Base-by-base conservation (phyloP, 2,888 invertebrate genomes). In the Cartodere bifasciata region DNA sequence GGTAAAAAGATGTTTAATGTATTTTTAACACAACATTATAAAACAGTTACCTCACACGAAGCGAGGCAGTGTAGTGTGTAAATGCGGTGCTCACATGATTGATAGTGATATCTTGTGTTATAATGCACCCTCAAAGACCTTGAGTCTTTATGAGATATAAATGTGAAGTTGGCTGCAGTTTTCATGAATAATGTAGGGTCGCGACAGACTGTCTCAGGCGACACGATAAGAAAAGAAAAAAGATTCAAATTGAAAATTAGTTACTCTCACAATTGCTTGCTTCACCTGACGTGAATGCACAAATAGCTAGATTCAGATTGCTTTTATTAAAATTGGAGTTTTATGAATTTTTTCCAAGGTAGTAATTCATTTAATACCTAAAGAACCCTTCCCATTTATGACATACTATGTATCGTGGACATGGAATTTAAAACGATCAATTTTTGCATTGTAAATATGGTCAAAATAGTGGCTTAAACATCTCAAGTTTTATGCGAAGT, bases 131-230 rank as follows among this genome's bases (percentile, higher is more conserved):
- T 33, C 32, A 29, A 24, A 36, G 31, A 22, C 21, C 23, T 34
- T 23, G 31, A 38, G 44, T 50, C 47, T 49, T 53, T 53, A 52
- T 47, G 52, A 52, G 53, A 54, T 53, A 54, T 52, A 52, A 52
- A 52, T 51, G 54, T 48, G 49, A 45, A 49, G 36, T 46, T 47
- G 45, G 48, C 46, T 50, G 52, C 50, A 49, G 46, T 55, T 55
- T 57, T 58, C 57, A 59, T 59, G 59, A 59, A 59, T 59, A 58
- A 59, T 59, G 59, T 58, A 59, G 46, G 52, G 50, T 53, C 43
- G 50, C 50, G 53, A 53, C 55, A 54, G 52, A 47, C 51, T 50
- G 53, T 48, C 48, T 50, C 47, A 41, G 28, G 23, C 38, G 41
- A 44, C 42, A 41, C 41, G 49, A 50, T 47, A 49, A 52, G 49